phyloP scores from a whole-genome alignment of 2,797 vertebrate genomes.

The Thalassophryne amazonica region DNA sequence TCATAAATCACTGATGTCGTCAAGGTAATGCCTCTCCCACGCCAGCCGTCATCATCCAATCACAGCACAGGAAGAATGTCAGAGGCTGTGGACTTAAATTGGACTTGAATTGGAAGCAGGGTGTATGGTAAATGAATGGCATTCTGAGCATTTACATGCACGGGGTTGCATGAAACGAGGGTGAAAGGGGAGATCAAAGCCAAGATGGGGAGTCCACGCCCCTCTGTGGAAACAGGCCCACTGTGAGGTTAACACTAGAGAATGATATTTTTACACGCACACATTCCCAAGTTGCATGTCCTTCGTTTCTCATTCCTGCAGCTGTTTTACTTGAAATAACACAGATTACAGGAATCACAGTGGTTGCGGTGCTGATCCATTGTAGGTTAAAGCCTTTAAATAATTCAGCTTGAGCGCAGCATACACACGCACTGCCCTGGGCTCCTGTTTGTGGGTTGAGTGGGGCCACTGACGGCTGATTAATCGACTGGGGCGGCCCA shows the following conservation, averaged over 20 bases:
- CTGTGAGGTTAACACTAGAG: constrained; percentile 32
- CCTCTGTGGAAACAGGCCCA: constrained; percentile 8
- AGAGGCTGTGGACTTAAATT: not conserved
- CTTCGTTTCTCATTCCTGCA: constrained; percentile 20
- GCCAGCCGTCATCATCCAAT: constrained; percentile 13
- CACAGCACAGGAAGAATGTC: constrained; percentile 1
- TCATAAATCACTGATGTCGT: constrained; percentile 45
- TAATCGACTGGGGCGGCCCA: constrained; percentile 74
- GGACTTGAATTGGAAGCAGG: constrained; percentile 17
- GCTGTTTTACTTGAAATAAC: constrained; percentile 57
- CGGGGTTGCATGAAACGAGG: constrained; percentile 13
- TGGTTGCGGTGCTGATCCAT: constrained; percentile 53
- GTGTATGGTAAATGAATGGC: not conserved
- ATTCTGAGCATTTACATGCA: constrained; percentile 19
- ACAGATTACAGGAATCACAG: constrained; percentile 66
- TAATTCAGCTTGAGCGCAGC: constrained; percentile 64
- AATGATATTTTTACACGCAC: constrained; percentile 25
- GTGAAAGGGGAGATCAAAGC: constrained; percentile 39
- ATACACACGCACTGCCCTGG: constrained; percentile 27
- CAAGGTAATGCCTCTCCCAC: constrained; percentile 21
- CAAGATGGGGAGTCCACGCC: not conserved
- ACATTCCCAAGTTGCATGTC: not conserved
- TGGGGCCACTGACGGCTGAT: constrained; percentile 75
- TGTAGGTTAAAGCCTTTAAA: constrained; percentile 72
- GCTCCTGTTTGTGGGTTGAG: constrained; percentile 58